Percentiles rank a stretch among this genome's conserved stretches.
Evolutionary conservation across 1,140 invertebrate genomes (phyloP).

Genomic region (Bemisia tabaci): DNA sequence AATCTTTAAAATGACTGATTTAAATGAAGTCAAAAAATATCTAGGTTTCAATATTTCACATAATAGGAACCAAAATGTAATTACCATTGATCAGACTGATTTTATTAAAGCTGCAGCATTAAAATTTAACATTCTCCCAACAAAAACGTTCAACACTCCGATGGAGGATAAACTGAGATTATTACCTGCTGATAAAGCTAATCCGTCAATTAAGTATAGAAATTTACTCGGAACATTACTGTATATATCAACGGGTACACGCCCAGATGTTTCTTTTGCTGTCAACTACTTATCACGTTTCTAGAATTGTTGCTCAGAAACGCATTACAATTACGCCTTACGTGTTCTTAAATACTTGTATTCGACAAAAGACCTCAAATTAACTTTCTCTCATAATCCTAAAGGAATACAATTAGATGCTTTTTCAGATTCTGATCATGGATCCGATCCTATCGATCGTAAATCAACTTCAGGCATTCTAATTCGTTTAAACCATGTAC

Average conservation of each 20-base stretch:
- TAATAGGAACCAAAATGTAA: background rate
- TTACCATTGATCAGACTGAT: no score
- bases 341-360: conserved; percentile 32
- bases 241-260: conserved; percentile 30
- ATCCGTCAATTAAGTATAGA: conserved; percentile 1
- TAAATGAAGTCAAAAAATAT: conserved; percentile 4
- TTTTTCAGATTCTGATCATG: conserved; percentile 33
- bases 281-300: no score
- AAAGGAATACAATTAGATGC: background rate
- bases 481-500: conserved; percentile 23
- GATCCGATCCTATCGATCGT: conserved; percentile 23
- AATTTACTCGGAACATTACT: conserved; percentile 29
- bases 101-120: background rate
- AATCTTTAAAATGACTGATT: no score
- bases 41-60: conserved; percentile 4
- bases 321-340: conserved; percentile 33
- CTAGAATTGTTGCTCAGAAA: no score
- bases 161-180: no score
- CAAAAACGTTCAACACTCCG: background rate
- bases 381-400: no score
- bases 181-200: background rate
- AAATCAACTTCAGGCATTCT: conserved; percentile 31
- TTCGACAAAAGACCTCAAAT: conserved; percentile 23
- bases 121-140: background rate
- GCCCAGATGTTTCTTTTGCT: conserved; percentile 36